These are phyloP conservation scores for Theodoxus fluviatilis DNA, from an alignment of 2,888 invertebrate species.

Conservation along the genomic window DNA sequence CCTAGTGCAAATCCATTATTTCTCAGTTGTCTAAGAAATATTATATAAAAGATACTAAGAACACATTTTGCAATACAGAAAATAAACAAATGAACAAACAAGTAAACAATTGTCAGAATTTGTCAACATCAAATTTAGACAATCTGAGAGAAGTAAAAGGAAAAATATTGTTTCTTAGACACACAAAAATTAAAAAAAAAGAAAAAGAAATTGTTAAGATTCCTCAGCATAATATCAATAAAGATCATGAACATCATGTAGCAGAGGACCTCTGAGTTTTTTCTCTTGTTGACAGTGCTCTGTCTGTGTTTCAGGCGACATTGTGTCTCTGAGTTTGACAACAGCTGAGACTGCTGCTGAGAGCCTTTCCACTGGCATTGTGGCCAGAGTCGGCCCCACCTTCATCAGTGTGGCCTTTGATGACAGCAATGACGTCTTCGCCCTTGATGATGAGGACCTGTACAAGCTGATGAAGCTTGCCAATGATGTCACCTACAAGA, in stretches of 20 bases:
- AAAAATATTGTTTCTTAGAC: not conserved
- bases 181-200: not conserved
- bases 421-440: constrained; percentile 57
- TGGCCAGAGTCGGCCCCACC: constrained; percentile 57
- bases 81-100: too few species aligned
- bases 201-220: not conserved
- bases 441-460: constrained; percentile 57
- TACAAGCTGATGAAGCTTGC: constrained; percentile 66
- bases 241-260: not conserved
- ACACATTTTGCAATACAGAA: too few species aligned
- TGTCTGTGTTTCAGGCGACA: constrained; percentile 62
- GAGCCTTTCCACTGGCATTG: constrained; percentile 63
- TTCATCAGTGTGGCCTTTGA: constrained; percentile 66
- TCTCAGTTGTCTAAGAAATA: too few species aligned
- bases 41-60: too few species aligned
- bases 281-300: not conserved
- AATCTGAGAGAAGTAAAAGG: not conserved
- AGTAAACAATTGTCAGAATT: too few species aligned
- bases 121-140: not conserved
- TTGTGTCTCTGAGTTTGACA: constrained; percentile 63
- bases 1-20: too few species aligned
- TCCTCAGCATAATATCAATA: not conserved
- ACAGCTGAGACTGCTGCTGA: constrained; percentile 48
- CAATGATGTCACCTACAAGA: constrained; percentile 67
- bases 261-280: not conserved